Base-by-base conservation (phyloP, 2,888 invertebrate species). In the Ectobius pallidus region DNA sequence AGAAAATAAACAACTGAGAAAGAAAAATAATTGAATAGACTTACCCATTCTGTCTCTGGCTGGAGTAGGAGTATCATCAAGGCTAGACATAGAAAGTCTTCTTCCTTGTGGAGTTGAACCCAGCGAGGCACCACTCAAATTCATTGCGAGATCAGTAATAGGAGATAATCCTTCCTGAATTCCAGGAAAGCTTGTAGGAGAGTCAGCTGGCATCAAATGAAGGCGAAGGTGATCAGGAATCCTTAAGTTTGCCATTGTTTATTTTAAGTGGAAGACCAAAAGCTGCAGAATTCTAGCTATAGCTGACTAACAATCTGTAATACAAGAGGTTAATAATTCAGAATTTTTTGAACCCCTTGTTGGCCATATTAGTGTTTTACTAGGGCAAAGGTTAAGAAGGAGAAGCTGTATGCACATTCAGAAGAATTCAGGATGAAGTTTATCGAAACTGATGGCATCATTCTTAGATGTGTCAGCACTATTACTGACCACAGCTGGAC, bases 91-190 rank as follows among this genome's bases (percentile, higher is more conserved):
- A 1, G 65, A 65, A 3, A 65, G 30, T 65, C 65, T 65, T 65
- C 65, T 65, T n/a, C n/a, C n/a, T 3, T 44, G 44, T 1, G 65
- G 65, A 0, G 65, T 65, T 44, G 65, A 65, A 6, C 65, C 65
- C 7, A 65, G 25, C 16, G 65, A 44, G 0, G 65, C 44, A 2
- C 27, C 65, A 65, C 65, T 65, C 30, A 65, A 22, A n/a, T 65
- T 65, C 9, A 65, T 2, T 1, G 30, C 18, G 18, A 65, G 65
- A n/a, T 65, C 65, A 14, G 65, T 65, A 42, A 65, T 30, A 27
- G 65, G 65, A 9, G 65, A 65, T 18, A 18, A 18, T 42, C 39
- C 27, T 9, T 42, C 42, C 14, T 42, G 44, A 20, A n/a, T 25
- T 55, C 55, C 55, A 14, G 42, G 4, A 18, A 65, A 65, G 42